Conservation (phyloP, 2,888 invertebrate species). For the Tipula helvola region DNA sequence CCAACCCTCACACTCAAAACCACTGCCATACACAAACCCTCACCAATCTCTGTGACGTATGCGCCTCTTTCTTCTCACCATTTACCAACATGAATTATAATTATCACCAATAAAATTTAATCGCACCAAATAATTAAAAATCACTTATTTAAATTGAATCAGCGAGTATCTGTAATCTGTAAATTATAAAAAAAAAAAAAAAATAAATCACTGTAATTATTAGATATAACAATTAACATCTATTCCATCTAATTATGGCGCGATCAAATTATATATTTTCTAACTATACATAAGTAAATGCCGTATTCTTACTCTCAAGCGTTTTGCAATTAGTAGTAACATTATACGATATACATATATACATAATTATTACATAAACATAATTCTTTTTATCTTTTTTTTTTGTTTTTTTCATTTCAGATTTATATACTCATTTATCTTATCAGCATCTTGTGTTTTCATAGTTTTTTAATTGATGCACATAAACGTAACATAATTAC, state of each 20-base stretch:
- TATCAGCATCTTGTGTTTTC: neutral
- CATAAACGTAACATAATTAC: conserved; percentile 7
- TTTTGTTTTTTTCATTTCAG: neutral
- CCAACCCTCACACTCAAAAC: no score
- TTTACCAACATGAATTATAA: neutral
- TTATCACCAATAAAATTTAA: neutral
- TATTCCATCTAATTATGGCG: neutral
- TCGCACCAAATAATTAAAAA: neutral
- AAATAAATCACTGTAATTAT: neutral
- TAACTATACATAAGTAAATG: no score
- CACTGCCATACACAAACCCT: no score
- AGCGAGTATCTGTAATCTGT: neutral
- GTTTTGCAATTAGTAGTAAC: neutral
- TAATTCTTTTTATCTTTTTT: neutral
- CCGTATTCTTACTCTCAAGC: no score
- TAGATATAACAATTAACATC: neutral
- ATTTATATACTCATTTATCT: neutral
- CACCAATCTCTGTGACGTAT: no score
- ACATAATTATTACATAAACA: neutral
- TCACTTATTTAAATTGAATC: neutral
- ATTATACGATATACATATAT: neutral
- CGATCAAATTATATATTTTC: neutral
- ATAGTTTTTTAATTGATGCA: conserved; percentile 7
- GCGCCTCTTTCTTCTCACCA: no score
- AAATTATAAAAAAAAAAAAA: neutral